phyloP scores from a whole-genome alignment of 2,888 invertebrate genomes.

The Acanthosoma haemorrhoidale region DNA sequence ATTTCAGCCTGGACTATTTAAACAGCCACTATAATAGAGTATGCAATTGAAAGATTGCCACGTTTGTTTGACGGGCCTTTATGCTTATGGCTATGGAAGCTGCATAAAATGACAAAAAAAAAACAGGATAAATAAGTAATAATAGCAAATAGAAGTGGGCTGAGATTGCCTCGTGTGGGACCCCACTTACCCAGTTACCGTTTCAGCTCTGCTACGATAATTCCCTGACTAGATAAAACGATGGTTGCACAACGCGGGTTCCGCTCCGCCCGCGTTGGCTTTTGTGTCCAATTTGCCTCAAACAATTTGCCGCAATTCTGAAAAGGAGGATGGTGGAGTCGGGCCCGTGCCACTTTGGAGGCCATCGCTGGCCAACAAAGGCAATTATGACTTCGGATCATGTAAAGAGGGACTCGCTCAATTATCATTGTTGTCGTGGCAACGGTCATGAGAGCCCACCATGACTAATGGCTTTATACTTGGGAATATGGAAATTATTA shows the following conservation, averaged over 20 bases:
- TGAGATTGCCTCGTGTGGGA: no score
- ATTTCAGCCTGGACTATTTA: no score
- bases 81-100: no score
- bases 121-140: no score
- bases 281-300: conserved; percentile 2
- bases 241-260: conserved; percentile 2
- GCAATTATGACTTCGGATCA: conserved; percentile 16
- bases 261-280: not conserved
- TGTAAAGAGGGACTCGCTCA: conserved; percentile 15
- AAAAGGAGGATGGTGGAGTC: not conserved
- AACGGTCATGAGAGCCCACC: conserved; percentile 13
- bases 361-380: not conserved
- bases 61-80: no score
- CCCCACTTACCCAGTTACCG: no score
- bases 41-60: no score
- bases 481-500: conserved; percentile 4
- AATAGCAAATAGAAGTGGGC: no score
- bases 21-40: no score
- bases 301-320: not conserved
- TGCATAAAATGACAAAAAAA: no score
- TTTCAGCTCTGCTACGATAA: no score
- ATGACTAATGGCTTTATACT: conserved; percentile 27
- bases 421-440: conserved; percentile 17
- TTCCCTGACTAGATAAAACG: no score
- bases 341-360: not conserved